Percentiles rank a stretch among this genome's conserved stretches.
Conservation (phyloP, 2,113 vertebrate genomes). For the Mustelus asterias region DNA sequence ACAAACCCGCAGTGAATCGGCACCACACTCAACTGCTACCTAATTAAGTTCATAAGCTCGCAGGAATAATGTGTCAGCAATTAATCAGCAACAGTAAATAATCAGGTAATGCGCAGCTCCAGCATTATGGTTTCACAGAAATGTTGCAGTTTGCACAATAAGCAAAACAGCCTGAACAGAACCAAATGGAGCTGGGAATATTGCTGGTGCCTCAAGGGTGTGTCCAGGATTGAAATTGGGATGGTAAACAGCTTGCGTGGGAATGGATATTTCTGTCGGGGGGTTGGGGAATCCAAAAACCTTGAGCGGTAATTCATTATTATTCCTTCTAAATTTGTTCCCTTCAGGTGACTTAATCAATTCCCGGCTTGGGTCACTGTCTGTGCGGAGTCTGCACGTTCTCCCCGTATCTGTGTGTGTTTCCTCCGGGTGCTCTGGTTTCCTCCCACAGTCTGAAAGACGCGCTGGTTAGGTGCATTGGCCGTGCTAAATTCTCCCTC, state of each 20-base stretch:
- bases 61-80: constrained; percentile 34
- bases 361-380: too few relatives aligned
- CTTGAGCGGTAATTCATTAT: too few relatives aligned
- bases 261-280: not conserved
- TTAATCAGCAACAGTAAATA: constrained; percentile 24
- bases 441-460: too few relatives aligned
- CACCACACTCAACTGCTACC: constrained; percentile 27
- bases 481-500: too few relatives aligned
- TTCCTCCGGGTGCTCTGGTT: too few relatives aligned
- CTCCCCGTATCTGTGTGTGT: too few relatives aligned
- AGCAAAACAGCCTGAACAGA: not conserved
- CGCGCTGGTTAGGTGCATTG: too few relatives aligned
- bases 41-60: constrained; percentile 26
- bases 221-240: not conserved
- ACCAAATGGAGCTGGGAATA: not conserved
- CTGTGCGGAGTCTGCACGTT: too few relatives aligned
- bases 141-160: constrained; percentile 22
- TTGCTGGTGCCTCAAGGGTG: not conserved
- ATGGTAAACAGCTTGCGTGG: not conserved
- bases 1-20: constrained; percentile 13
- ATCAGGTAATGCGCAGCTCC: constrained; percentile 20
- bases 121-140: not conserved
- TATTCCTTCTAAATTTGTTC: not conserved
- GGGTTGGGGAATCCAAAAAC: not conserved
- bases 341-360: not conserved